A percentile compares a stretch with the other conserved stretches of the same genome.
Conservation (phyloP, 2,797 vertebrate species). For the Cryptoblepharus egeriae region DNA sequence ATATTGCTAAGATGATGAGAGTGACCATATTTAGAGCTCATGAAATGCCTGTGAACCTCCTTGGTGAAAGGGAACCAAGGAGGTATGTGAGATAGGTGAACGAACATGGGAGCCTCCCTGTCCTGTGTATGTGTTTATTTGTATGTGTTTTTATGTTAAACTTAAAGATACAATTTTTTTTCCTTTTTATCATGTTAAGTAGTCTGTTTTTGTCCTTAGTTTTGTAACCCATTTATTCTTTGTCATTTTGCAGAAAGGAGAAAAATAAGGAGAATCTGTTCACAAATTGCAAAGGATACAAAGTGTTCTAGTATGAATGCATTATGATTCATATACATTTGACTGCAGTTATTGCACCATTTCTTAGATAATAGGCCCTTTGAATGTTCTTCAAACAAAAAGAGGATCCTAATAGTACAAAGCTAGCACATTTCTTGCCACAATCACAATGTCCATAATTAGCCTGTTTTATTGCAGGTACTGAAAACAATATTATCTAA, state of each 20-base stretch:
- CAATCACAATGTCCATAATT: background rate
- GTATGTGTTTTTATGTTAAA: fast-evolving
- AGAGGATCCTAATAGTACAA: background rate
- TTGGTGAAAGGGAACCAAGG: background rate
- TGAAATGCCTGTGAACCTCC: too few relatives aligned
- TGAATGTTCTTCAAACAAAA: slow-evolving; percentile 8
- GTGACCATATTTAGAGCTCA: too few relatives aligned
- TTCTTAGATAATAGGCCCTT: background rate
- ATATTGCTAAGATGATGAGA: too few relatives aligned
- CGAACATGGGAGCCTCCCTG: background rate
- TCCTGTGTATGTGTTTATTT: background rate
- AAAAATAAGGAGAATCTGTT: background rate
- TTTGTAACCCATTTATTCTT: background rate
- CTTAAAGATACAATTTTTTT: too few relatives aligned
- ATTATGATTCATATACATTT: background rate
- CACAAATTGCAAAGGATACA: background rate
- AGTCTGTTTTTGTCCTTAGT: background rate
- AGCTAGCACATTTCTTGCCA: background rate
- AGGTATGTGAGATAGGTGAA: background rate
- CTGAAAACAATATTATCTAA: slow-evolving; percentile 22
- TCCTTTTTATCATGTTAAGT: background rate
- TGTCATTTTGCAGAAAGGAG: slow-evolving; percentile 5
- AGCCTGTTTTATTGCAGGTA: slow-evolving; percentile 9
- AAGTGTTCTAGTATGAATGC: background rate
- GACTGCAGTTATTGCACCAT: background rate